Evolutionary conservation across 2,888 invertebrate species (phyloP), one percentile per base, ranked within the genome.

Genomic region (Ichneumon xanthorius): DNA sequence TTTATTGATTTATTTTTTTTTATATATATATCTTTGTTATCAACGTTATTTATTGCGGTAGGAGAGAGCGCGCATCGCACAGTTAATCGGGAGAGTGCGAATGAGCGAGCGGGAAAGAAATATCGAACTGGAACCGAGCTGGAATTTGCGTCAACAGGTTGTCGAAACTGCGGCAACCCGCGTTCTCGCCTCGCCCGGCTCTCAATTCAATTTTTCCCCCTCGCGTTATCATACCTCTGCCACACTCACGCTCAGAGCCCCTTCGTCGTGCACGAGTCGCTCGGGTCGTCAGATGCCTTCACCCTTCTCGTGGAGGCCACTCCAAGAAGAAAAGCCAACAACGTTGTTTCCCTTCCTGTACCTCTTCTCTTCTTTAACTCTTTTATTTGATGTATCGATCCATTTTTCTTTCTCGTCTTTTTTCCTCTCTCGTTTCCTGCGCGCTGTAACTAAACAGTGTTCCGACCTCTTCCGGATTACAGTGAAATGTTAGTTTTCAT

Each of bases 131-230:
- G 48, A 61, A 61, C 65, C 63, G 58, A 53, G 61, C 48, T 40
- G 75, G 75, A 53, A 87, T 88, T 88, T 88, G 87, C 87, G 86
- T 85, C 88, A 89, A 89, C 88, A 89, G 89, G 89, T 89, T 88
- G 87, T 87, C 85, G 87, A 87, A 88, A 87, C 58, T 82, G 58
- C 37, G 37, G 45, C 30, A 19, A 22, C 55, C 45, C 65, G 22
- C 33, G 30, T 45, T 16, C 53, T 55, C 26, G 3, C 58, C 53
- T 53, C 58, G 67, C 78, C 65, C 63, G 68, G 58, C 78, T 85
- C 81, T 65, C 48, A 30, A 76, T 79, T 85, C 81, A 81, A 85
- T 85, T 85, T 82, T 76, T 76, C 45, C 68, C 37, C 68, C 37
- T 22, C 63, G 19, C 48, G 19, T 22, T 19, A 14, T 40, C 77